Conservation (phyloP, 2,888 invertebrate species). For the Trissoscelio sp. region DNA sequence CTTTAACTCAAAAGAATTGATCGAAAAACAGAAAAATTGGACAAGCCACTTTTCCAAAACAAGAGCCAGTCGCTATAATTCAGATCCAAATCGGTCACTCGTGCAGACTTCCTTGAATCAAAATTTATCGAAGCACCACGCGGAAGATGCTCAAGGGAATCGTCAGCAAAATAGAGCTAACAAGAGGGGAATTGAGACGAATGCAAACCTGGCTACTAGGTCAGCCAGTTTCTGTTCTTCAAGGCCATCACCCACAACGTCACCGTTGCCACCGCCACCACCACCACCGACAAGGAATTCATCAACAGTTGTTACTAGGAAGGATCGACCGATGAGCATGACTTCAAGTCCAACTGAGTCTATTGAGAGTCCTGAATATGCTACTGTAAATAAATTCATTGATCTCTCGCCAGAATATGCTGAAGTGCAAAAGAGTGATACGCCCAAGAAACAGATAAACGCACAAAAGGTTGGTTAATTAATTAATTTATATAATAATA, state of each 20-base stretch:
- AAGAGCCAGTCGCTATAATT: constrained; percentile 86
- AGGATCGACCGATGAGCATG: constrained; percentile 79
- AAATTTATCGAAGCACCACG: constrained; percentile 74
- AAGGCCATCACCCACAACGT: constrained; percentile 82
- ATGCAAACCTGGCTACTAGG: constrained; percentile 80
- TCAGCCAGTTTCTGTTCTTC: constrained; percentile 86
- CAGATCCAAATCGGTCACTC: constrained; percentile 87
- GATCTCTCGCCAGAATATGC: constrained; percentile 80
- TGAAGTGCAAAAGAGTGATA: constrained; percentile 76
- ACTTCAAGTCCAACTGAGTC: constrained; percentile 68
- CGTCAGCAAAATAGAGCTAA: constrained; percentile 39
- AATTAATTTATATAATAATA: too few relatives aligned
- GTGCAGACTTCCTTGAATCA: constrained; percentile 82
- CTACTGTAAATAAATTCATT: constrained; percentile 77
- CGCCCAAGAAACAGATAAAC: constrained; percentile 65
- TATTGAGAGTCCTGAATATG: constrained; percentile 78
- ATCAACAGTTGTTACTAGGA: constrained; percentile 74
- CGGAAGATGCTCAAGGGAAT: constrained; percentile 66
- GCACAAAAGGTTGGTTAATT: constrained; percentile 70
- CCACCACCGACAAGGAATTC: constrained; percentile 77
- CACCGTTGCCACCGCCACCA: constrained; percentile 84
- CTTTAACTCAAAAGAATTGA: constrained; percentile 92
- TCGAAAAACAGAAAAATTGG: constrained; percentile 96
- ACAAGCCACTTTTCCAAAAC: constrained; percentile 94
- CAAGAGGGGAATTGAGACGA: constrained; percentile 63